Evolutionary conservation across 2,888 invertebrate species (phyloP), one percentile per base, ranked within the genome.

Genomic region (Balanococcus diminutus): DNA sequence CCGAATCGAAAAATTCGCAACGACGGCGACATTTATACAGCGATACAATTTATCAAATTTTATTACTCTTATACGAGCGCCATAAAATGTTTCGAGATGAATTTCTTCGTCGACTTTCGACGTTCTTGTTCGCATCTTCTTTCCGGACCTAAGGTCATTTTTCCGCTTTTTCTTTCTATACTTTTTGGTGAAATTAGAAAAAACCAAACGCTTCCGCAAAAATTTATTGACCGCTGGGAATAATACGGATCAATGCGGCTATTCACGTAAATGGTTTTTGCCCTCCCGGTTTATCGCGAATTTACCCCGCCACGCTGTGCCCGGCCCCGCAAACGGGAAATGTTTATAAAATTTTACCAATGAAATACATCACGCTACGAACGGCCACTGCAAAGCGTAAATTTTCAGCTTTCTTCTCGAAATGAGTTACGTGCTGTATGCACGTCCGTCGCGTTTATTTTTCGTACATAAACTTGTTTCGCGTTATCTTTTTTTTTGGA

Each of bases 161-260:
- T 32, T 8, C 2, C 5, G 2, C 36, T 36, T 51, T 51, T 51
- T 51, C 51, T 51, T 36, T 36, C 4, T 36, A 6, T 36, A 6
- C 19, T 51, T 51, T 51, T 51, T 51, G 51, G 51, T 51, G 36
- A 75, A 32, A 75, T 32, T 32, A 75, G 36, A 75, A 75, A 75
- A 75, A 32, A 32, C 32, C 28, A n/a, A n/a, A 51, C 51, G 67
- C 75, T 75, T 75, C 32, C 75, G 75, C 75, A 32, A 75, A 25
- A 75, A 75, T 75, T 75, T 75, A 75, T 75, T 75, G 75, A 75
- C 75, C 75, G 75, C n/a, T 75, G 75, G 75, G 75, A 75, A 75
- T 75, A 75, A 75, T 75, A 75, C 75, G 67, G 28, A 67, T 67
- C 75, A 75, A 75, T 75, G 61, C 61, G 75, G 75, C 75, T 11